Conservation (phyloP, 2,113 vertebrate genomes). For the Vireo altiloquus region DNA sequence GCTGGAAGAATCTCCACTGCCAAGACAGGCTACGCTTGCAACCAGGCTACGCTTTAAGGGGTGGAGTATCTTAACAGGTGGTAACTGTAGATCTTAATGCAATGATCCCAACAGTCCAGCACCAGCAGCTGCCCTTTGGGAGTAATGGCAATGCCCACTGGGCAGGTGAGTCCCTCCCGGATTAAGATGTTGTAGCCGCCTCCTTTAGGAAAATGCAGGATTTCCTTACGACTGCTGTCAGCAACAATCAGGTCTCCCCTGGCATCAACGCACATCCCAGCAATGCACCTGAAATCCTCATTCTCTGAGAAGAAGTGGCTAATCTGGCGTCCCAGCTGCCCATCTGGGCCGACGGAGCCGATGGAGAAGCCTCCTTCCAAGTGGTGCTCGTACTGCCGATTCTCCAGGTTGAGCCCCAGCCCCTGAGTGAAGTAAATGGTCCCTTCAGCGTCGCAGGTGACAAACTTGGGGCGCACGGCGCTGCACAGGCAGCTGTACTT, state of each 20-base stretch:
- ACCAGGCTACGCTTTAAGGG: conserved; percentile 57
- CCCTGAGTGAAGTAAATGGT: conserved; percentile 97
- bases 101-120: conserved; percentile 97
- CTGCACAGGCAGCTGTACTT: conserved; percentile 92
- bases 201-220: conserved; percentile 94
- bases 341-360: conserved; percentile 86
- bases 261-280: conserved; percentile 94
- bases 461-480: conserved; percentile 93
- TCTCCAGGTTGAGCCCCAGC: conserved; percentile 92
- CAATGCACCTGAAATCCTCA: conserved; percentile 97
- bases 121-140: conserved; percentile 95
- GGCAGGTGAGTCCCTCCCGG: conserved; percentile 90
- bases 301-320: conserved; percentile 96
- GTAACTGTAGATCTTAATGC: conserved; percentile 96
- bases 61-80: conserved; percentile 84
- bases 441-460: conserved; percentile 90
- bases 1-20: neutral
- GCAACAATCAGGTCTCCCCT: conserved; percentile 93
- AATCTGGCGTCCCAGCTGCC: conserved; percentile 92
- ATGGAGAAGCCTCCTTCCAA: conserved; percentile 96
- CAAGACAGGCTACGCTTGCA: neutral
- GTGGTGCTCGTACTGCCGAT: conserved; percentile 91
- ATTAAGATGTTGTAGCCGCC: conserved; percentile 91
- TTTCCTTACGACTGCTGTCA: conserved; percentile 92
- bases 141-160: conserved; percentile 89